Evolutionary conservation across 1,140 invertebrate genomes (phyloP).

Genomic region (Aphelenchoides besseyi): DNA sequence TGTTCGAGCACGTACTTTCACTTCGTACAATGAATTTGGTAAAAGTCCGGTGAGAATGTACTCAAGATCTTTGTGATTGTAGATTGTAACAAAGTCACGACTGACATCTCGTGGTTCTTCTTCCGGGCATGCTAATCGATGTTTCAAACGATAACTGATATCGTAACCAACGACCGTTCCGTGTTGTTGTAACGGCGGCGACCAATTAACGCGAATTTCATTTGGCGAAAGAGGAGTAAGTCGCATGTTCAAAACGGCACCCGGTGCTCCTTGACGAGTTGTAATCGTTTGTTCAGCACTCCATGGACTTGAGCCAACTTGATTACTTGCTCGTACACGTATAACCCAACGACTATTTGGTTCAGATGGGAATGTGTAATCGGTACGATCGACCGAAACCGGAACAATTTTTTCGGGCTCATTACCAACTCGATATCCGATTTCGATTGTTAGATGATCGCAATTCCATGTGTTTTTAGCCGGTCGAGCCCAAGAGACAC

Average conservation of each 20-base stretch:
- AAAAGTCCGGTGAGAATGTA: conserved; percentile 61
- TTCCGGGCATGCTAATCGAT: conserved; percentile 59
- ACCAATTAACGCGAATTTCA: conserved; percentile 56
- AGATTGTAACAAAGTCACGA: conserved; percentile 61
- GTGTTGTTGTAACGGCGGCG: conserved; percentile 47
- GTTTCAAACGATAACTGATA: conserved; percentile 61
- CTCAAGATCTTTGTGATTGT: conserved; percentile 62
- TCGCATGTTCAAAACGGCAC: conserved; percentile 53
- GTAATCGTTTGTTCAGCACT: conserved; percentile 57
- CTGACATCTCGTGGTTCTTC: conserved; percentile 62
- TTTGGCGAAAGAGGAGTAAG: conserved; percentile 60
- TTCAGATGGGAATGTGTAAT: conserved; percentile 61
- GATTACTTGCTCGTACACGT: conserved; percentile 55
- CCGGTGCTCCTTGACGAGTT: conserved; percentile 60
- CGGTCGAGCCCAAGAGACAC: conserved; percentile 59
- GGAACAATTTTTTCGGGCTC: conserved; percentile 56
- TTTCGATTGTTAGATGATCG: conserved; percentile 59
- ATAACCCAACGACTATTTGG: conserved; percentile 60
- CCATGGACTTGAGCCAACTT: conserved; percentile 56
- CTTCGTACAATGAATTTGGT: conserved; percentile 61
- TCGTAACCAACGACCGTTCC: conserved; percentile 61
- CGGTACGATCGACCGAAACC: conserved; percentile 57
- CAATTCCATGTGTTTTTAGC: conserved; percentile 60
- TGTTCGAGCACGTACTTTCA: conserved; percentile 56
- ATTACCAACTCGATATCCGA: conserved; percentile 55